phyloP scores from a whole-genome alignment of 2,797 vertebrate species.

The Etheostoma nigrum region DNA sequence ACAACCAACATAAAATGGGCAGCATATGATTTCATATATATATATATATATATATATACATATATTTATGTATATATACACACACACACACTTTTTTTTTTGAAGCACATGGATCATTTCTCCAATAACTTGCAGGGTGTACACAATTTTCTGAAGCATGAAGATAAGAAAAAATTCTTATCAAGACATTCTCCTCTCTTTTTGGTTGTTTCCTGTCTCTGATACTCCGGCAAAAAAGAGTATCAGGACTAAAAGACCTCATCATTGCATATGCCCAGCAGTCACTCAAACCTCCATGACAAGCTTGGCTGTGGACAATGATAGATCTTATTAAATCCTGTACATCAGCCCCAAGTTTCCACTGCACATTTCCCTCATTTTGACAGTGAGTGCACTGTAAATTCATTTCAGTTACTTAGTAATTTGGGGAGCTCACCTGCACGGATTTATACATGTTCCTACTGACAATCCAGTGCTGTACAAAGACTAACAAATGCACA shows the following conservation, averaged over 20 bases:
- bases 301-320: slow-evolving; percentile 75
- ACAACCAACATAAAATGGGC: not conserved
- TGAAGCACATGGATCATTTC: too few relatives aligned
- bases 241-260: slow-evolving; percentile 25
- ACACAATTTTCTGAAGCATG: too few relatives aligned
- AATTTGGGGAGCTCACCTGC: slow-evolving; percentile 86
- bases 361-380: slow-evolving; percentile 57
- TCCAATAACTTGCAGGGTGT: too few relatives aligned
- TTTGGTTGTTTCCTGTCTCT: not conserved
- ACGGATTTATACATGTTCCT: slow-evolving; percentile 82
- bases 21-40: not conserved
- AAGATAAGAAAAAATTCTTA: too few relatives aligned
- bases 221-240: not conserved
- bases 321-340: not conserved
- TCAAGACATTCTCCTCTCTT: too few relatives aligned
- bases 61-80: too few relatives aligned
- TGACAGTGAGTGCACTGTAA: slow-evolving; percentile 85
- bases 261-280: slow-evolving; percentile 78
- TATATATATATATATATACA: too few relatives aligned
- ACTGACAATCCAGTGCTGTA: not conserved
- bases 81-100: too few relatives aligned
- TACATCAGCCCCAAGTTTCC: not conserved
- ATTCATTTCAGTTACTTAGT: slow-evolving; percentile 86
- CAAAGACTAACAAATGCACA: slow-evolving; percentile 1
- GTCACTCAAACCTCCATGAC: slow-evolving; percentile 72